Conservation (phyloP, 37 sponge, comb jelly and placozoan genomes). For the Cliona cf. orientalis region DNA sequence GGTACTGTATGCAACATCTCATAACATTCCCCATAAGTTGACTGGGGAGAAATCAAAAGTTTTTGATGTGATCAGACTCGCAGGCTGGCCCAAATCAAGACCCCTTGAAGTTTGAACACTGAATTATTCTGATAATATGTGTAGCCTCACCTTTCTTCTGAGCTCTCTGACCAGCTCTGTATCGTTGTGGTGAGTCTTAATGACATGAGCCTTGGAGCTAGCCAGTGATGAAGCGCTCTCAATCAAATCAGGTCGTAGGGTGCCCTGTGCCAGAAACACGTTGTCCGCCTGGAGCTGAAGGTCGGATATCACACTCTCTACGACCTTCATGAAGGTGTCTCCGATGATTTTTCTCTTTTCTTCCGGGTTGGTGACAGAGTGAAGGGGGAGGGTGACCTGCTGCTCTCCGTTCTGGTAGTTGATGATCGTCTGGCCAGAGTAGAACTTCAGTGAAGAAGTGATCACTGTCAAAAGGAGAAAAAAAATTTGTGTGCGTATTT, state of each 20-base stretch:
- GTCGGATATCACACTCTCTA: slow-evolving; percentile 19
- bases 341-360: slow-evolving; percentile 93
- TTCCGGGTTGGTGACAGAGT: slow-evolving; percentile 71
- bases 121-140: not conserved
- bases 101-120: not conserved
- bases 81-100: no score
- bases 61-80: no score
- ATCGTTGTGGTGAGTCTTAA: slow-evolving; percentile 98
- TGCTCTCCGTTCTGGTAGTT: slow-evolving; percentile 6
- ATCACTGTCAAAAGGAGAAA: slow-evolving; percentile 23
- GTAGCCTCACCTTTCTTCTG: slow-evolving; percentile 54
- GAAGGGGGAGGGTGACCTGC: slow-evolving; percentile 60
- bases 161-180: slow-evolving; percentile 81
- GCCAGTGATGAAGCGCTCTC: slow-evolving; percentile 89
- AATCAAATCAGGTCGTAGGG: slow-evolving; percentile 90
- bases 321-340: slow-evolving; percentile 86
- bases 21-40: not conserved
- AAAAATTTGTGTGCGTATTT: not conserved
- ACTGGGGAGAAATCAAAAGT: not conserved
- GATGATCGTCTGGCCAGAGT: slow-evolving; percentile 38
- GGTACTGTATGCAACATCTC: not conserved
- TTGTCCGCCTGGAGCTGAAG: slow-evolving; percentile 26
- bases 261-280: slow-evolving; percentile 79
- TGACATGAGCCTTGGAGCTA: slow-evolving; percentile 79
- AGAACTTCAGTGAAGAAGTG: slow-evolving; percentile 46